Base-by-base conservation (phyloP, 2,113 vertebrate genomes). In the Sapajus apella region DNA sequence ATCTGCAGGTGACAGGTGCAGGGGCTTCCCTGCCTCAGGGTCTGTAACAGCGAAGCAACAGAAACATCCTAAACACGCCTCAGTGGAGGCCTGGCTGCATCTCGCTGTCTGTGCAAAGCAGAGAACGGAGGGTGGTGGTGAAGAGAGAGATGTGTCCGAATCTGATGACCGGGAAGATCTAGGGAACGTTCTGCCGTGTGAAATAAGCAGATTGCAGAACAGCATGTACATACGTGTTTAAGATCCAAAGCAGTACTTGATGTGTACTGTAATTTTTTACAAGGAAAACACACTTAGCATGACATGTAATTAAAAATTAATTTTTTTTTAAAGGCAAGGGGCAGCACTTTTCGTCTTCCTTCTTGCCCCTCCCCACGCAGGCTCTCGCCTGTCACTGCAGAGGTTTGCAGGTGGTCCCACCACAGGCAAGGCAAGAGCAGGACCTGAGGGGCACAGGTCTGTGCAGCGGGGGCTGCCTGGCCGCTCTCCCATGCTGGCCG, bases 41-140 rank as follows among this genome's bases (percentile, higher is more conserved):
- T 30, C 27, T n/a, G 6, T 25, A 37, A 61, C 50, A 27, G 45
- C 47, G 45, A 6, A 16, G 61, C 21, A 6, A 9, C 0, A 3
- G 58, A 40, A 58, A 16, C 0, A 0, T 30, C 52, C 55, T 23
- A 4, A 21, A 8, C 0, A 0, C 21, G 20, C 6, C 10, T 27
- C 37, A 21, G 55, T 12, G 30, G 47, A 52, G 21, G 56, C 40
- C 18, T 12, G 52, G 56, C 82, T 20, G 8, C 1, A 1, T 14
- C 16, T 43, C 11, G 0, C 30, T 50, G 30, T 14, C 11, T 21
- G 30, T 1, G 43, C 32, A 40, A 16, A 40, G n/a, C 21, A 6
- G 23, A 50, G 88, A 58, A 45, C 0, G 2, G 32, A n/a, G 10
- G 18, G 40, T 5, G 25, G 47, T 45, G 30, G 14, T 61, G 73